Evolutionary conservation across 2,797 vertebrate genomes (phyloP), one percentile per base, ranked within the genome.

Genomic region (Morus bassanus): DNA sequence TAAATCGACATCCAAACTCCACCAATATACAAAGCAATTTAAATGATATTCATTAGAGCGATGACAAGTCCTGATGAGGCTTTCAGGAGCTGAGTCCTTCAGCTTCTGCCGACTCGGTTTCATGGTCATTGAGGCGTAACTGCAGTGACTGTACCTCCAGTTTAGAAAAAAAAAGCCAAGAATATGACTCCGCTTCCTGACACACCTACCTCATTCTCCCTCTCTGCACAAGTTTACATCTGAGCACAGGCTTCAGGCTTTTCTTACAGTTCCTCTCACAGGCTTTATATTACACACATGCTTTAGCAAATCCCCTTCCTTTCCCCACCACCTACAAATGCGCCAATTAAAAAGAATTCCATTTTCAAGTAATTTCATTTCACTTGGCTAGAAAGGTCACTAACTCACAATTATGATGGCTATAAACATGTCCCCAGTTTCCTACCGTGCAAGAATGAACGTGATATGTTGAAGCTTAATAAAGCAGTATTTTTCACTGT

Each of bases 21-120:
- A 99, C 99, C 99, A 98, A 99, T 99, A 99, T 99, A 99, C 99
- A 99, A 99, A 99, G 99, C 99, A 99, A 99, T 99, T 99, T 99
- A 99, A 99, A 99, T 99, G 99, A 99, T 99, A 99, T 99, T 99
- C 99, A 99, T 99, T 99, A 99, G 99, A 99, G 99, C 98, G 98
- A 99, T 99, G 99, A 99, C 99, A 99, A 99, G 99, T 98, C 98
- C 98, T 99, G 99, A 99, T 99, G 99, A 99, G 99, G 98, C 99
- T 99, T 99, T 99, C 99, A 99, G 98, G 98, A 98, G 97, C 98
- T 94, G 96, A 98, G 98, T 98, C 98, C 98, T 98, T 98, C 99
- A 99, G 98, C 97, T 98, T 98, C 98, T 98, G 98, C 98, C 98
- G 98, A 98, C 98, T 98, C 96, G 98, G 98, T 98, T 98, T 98